Conservation (phyloP, 1,140 invertebrate species). For the Spodoptera litura region DNA sequence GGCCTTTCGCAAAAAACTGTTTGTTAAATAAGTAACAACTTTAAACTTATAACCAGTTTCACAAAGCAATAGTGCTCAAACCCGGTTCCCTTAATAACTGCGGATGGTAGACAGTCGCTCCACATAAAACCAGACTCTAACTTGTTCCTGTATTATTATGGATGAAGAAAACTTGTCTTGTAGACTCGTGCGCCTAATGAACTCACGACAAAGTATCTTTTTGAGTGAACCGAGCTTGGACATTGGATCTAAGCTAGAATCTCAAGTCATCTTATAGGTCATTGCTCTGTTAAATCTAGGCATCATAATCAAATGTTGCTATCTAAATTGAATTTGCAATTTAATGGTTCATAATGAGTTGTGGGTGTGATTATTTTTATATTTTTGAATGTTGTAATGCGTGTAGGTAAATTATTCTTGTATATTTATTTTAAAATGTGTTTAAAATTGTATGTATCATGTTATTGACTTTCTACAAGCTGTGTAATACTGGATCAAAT, state of each 20-base stretch:
- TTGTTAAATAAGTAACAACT: neutral
- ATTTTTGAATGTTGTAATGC: too few relatives aligned
- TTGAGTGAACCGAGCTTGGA: neutral
- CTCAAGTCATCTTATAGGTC: neutral
- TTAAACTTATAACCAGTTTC: neutral
- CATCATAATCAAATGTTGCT: neutral
- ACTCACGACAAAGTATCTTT: conserved; percentile 12
- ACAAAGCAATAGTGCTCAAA: neutral
- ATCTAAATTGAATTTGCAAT: neutral
- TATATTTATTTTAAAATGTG: too few relatives aligned
- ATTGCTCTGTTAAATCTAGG: neutral
- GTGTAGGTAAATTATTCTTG: too few relatives aligned
- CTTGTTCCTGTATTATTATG: neutral
- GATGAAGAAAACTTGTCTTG: neutral
- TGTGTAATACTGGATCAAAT: too few relatives aligned
- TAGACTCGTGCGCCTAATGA: neutral
- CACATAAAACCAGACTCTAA: conserved; percentile 9
- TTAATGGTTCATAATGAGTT: neutral
- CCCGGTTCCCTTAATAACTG: conserved; percentile 17
- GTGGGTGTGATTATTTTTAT: too few relatives aligned
- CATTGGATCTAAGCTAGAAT: neutral
- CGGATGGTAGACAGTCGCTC: conserved; percentile 26
- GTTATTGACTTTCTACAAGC: too few relatives aligned
- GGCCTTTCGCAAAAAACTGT: too few relatives aligned
- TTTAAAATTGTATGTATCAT: too few relatives aligned